These are phyloP conservation scores for Chamaea fasciata DNA, from an alignment of 2,113 vertebrate species.

Conservation along the genomic window DNA sequence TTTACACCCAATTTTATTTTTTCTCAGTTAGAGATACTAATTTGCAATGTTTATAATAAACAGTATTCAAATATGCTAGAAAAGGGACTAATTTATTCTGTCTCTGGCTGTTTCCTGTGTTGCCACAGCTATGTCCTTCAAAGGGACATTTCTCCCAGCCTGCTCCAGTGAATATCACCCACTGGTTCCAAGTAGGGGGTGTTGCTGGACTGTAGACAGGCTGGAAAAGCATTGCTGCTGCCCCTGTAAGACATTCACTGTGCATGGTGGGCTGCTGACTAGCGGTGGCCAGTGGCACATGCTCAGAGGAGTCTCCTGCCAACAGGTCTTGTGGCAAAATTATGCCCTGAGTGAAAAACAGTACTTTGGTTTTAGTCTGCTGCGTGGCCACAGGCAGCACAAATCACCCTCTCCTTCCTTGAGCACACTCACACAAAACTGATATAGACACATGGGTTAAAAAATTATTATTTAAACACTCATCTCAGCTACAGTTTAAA, in stretches of 20 bases:
- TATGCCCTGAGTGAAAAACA: neutral
- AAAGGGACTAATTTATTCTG: neutral
- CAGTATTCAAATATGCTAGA: constrained; percentile 2
- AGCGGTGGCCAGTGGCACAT: neutral
- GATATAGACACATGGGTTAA: neutral
- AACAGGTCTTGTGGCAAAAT: neutral
- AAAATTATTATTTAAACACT: neutral
- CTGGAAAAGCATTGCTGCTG: neutral
- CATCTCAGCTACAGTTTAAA: neutral
- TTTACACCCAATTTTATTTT: constrained; percentile 44
- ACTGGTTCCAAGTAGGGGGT: neutral
- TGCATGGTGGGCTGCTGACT: neutral
- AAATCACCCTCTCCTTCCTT: neutral
- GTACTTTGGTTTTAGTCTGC: neutral
- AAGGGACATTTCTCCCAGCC: neutral
- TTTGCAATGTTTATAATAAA: constrained; percentile 52
- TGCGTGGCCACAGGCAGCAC: neutral
- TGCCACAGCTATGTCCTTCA: neutral
- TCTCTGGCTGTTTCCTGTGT: neutral
- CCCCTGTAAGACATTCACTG: neutral
- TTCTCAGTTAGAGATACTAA: constrained; percentile 10
- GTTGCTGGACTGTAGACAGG: neutral
- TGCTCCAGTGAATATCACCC: neutral
- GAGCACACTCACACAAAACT: neutral
- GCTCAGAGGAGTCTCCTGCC: neutral